Evolutionary conservation across 2,888 invertebrate species (phyloP).

Genomic region (Monopis laevigella): DNA sequence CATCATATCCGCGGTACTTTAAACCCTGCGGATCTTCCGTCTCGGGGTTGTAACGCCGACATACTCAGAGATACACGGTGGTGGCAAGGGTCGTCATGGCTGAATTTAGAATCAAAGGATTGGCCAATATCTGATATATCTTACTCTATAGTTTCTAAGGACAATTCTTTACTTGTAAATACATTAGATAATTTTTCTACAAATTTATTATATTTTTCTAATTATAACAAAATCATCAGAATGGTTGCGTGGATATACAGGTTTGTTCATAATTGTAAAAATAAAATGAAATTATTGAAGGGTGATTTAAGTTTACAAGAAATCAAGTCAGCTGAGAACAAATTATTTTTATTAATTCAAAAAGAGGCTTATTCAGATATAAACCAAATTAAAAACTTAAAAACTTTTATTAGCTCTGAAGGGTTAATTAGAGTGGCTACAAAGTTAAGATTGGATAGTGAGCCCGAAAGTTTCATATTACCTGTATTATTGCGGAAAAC

Average conservation of each 20-base stretch:
- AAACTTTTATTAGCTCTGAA: constrained; percentile 4
- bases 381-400: background rate
- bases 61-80: constrained; percentile 4
- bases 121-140: constrained; percentile 4
- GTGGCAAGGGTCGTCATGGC: constrained; percentile 13
- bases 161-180: background rate
- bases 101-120: background rate
- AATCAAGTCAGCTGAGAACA: constrained; percentile 4
- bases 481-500: constrained; percentile 8
- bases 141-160: background rate
- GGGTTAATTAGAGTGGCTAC: constrained; percentile 12
- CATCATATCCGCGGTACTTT: constrained; percentile 11
- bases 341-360: constrained; percentile 5
- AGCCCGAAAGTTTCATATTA: constrained; percentile 9
- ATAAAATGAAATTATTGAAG: background rate
- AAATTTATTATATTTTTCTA: constrained; percentile 7
- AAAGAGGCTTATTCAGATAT: background rate
- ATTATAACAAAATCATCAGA: constrained; percentile 11
- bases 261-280: background rate
- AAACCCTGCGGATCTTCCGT: constrained; percentile 13
- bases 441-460: constrained; percentile 7
- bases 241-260: constrained; percentile 12
- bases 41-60: constrained; percentile 11
- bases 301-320: constrained; percentile 5
- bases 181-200: background rate